A percentile compares a stretch with the other conserved stretches of the same genome.
These are phyloP conservation scores for Octonoba sinensis DNA, from an alignment of 2,888 invertebrate genomes.

Conservation along the genomic window DNA sequence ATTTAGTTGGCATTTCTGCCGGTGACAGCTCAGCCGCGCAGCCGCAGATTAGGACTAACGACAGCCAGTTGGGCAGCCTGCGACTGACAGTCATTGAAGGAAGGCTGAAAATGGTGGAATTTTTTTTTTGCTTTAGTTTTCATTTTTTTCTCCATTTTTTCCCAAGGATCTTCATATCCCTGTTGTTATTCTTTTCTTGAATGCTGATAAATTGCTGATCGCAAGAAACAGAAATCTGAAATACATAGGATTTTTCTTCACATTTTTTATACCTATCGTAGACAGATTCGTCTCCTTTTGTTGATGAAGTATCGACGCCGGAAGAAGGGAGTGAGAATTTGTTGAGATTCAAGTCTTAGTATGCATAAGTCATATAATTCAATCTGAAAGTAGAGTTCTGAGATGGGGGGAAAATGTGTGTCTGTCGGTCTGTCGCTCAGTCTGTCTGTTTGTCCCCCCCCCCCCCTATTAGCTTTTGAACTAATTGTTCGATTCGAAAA, in stretches of 20 bases:
- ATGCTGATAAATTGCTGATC: conserved; percentile 4
- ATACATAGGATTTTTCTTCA: not conserved
- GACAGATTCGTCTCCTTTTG: too few species aligned
- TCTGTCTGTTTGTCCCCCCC: too few species aligned
- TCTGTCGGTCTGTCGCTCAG: too few species aligned
- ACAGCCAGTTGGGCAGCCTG: conserved; percentile 49
- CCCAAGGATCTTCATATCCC: not conserved
- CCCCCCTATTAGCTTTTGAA: too few species aligned
- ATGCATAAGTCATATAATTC: too few species aligned
- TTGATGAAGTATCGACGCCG: too few species aligned
- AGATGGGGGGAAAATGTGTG: too few species aligned
- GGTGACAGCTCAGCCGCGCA: conserved; percentile 34
- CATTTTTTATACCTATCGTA: too few species aligned
- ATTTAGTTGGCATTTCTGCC: conserved; percentile 49
- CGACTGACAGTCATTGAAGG: conserved; percentile 54
- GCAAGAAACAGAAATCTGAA: conserved; percentile 9
- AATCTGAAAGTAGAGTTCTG: too few species aligned
- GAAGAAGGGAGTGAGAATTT: too few species aligned
- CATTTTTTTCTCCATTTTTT: not conserved
- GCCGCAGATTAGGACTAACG: conserved; percentile 53
- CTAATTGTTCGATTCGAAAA: too few species aligned
- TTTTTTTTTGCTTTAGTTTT: not conserved
- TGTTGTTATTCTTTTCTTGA: conserved; percentile 10
- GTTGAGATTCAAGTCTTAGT: too few species aligned
- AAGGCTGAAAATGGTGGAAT: conserved; percentile 42